phyloP scores from a whole-genome alignment of 2,888 invertebrate genomes.

The Panzeria rudis region DNA sequence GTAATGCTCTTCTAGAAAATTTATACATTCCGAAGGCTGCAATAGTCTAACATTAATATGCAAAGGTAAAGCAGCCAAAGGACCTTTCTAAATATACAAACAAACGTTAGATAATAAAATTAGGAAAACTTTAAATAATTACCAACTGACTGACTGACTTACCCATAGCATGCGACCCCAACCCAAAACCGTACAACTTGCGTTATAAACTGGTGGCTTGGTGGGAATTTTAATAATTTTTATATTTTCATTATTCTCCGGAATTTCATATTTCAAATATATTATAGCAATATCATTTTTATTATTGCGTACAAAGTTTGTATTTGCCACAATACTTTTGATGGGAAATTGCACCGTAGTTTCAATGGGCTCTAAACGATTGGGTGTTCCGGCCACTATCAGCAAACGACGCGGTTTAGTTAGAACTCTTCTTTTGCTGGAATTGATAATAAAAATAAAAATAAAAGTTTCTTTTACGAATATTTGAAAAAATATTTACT shows the following conservation, averaged over 20 bases:
- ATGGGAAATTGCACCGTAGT: constrained; percentile 69
- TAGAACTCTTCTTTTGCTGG: constrained; percentile 56
- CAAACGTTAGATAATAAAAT: neutral
- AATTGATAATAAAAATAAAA: neutral
- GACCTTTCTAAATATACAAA: constrained; percentile 70
- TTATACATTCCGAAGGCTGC: constrained; percentile 44
- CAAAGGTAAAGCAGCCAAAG: constrained; percentile 48
- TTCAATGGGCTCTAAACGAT: constrained; percentile 56
- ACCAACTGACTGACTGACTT: neutral
- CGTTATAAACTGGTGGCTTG: constrained; percentile 43
- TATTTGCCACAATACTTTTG: constrained; percentile 63
- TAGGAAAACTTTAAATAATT: neutral
- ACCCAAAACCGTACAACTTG: constrained; percentile 72
- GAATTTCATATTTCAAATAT: constrained; percentile 62
- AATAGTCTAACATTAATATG: constrained; percentile 39
- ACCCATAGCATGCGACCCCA: constrained; percentile 75
- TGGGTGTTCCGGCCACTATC: constrained; percentile 71
- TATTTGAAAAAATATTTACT: constrained; percentile 57
- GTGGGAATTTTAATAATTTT: constrained; percentile 60
- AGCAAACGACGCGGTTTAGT: constrained; percentile 67
- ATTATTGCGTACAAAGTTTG: constrained; percentile 69
- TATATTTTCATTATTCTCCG: constrained; percentile 44
- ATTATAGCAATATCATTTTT: constrained; percentile 74
- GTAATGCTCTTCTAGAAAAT: constrained; percentile 12
- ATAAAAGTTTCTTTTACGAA: no score